These are phyloP conservation scores for Ursus arctos DNA, from an alignment of 2,113 vertebrate species.

Conservation along the genomic window DNA sequence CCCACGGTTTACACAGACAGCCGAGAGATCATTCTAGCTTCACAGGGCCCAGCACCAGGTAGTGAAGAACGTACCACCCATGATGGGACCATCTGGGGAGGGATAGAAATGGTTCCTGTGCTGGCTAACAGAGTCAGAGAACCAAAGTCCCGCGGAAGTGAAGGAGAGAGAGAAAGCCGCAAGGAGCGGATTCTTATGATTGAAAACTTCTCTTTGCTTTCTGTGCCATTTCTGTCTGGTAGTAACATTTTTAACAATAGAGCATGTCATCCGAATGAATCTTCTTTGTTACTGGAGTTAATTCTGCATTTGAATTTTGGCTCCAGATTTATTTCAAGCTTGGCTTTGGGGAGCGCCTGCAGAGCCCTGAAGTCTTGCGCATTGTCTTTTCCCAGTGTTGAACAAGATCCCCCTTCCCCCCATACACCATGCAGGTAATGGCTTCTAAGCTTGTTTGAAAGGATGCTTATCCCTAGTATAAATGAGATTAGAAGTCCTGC, in stretches of 20 bases:
- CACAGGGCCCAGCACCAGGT: neutral
- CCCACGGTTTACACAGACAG: neutral
- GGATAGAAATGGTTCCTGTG: neutral
- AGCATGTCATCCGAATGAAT: neutral
- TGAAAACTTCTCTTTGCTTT: neutral
- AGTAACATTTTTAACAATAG: neutral
- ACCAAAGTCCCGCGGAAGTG: neutral
- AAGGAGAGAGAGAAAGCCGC: neutral
- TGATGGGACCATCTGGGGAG: too few relatives aligned
- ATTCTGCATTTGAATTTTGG: constrained; percentile 37
- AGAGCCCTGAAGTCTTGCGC: too few relatives aligned
- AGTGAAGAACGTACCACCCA: neutral
- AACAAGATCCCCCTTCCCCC: neutral
- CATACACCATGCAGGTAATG: neutral
- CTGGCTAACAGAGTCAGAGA: neutral
- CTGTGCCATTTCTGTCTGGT: neutral
- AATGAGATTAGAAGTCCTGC: constrained; percentile 45
- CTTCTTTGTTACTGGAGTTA: constrained; percentile 42
- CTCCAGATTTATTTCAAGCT: neutral
- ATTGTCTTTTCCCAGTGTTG: neutral
- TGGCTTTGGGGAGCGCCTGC: neutral
- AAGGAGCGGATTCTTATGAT: neutral
- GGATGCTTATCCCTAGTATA: neutral
- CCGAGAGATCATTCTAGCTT: neutral
- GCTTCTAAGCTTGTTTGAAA: constrained; percentile 36